Evolutionary conservation across 2,797 vertebrate genomes (phyloP).

Genomic region (Thamnophis elegans): DNA sequence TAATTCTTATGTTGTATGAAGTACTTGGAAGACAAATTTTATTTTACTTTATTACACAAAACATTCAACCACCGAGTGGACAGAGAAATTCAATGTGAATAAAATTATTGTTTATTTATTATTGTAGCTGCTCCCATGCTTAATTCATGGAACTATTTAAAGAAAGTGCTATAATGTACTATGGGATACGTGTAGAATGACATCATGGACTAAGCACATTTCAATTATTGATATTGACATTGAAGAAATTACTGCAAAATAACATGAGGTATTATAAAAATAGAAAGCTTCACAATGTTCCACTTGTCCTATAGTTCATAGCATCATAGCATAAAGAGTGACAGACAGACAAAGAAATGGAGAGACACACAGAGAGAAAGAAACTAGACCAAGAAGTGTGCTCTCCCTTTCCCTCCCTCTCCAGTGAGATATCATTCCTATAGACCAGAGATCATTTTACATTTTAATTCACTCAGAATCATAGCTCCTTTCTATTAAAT

Average conservation of each 20-base stretch:
- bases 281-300: neutral
- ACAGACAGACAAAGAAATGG: neutral
- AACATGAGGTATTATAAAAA: neutral
- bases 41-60: neutral
- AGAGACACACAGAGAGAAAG: no score
- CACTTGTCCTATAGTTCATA: neutral
- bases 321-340: neutral
- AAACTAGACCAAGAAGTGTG: neutral
- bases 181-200: neutral
- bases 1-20: neutral
- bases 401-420: neutral
- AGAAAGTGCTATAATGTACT: neutral
- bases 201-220: neutral
- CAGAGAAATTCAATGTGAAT: neutral
- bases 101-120: neutral
- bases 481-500: neutral
- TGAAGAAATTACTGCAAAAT: neutral
- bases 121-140: neutral
- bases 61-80: neutral
- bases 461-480: neutral
- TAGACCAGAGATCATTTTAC: neutral
- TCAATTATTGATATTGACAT: neutral
- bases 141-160: neutral
- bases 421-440: neutral
- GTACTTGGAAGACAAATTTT: neutral